Conservation (phyloP, 2,113 vertebrate genomes). For the Labrus mixtus region DNA sequence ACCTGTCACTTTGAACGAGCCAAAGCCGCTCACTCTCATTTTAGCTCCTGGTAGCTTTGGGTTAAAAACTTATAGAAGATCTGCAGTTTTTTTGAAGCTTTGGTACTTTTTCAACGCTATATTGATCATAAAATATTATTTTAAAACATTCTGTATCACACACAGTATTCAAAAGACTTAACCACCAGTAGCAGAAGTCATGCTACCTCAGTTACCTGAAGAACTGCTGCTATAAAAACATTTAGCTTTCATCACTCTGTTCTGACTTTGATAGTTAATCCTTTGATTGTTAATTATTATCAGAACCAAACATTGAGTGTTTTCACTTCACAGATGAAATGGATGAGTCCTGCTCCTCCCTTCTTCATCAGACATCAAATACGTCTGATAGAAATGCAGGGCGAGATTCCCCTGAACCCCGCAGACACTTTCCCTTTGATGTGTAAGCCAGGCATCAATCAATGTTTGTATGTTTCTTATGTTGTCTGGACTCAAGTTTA, state of each 20-base stretch:
- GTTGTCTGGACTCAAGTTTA: constrained; percentile 39
- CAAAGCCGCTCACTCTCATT: too few species aligned
- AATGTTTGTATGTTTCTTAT: constrained; percentile 23
- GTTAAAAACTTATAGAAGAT: too few species aligned
- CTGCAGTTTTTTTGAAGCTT: too few species aligned
- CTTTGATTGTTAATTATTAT: constrained; percentile 20
- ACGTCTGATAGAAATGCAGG: constrained; percentile 38
- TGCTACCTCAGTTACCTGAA: neutral
- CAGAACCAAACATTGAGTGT: constrained; percentile 27
- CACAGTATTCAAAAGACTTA: too few species aligned
- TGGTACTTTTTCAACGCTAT: too few species aligned
- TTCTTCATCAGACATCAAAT: constrained; percentile 61
- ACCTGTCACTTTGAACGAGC: too few species aligned
- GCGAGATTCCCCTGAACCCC: constrained; percentile 18
- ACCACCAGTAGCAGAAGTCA: neutral
- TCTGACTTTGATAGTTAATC: constrained; percentile 34
- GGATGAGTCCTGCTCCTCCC: constrained; percentile 36
- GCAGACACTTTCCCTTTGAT: constrained; percentile 38
- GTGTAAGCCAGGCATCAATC: constrained; percentile 47
- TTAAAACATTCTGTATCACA: too few species aligned
- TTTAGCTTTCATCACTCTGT: constrained; percentile 8
- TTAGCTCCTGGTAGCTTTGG: too few species aligned
- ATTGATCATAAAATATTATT: too few species aligned
- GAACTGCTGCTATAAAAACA: neutral
- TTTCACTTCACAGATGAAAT: constrained; percentile 21